A percentile compares a stretch with the other conserved stretches of the same genome.
Evolutionary conservation across 53 echinoderm and acorn worm genomes (phyloP).

Genomic region (Temnopleurus reevesii): DNA sequence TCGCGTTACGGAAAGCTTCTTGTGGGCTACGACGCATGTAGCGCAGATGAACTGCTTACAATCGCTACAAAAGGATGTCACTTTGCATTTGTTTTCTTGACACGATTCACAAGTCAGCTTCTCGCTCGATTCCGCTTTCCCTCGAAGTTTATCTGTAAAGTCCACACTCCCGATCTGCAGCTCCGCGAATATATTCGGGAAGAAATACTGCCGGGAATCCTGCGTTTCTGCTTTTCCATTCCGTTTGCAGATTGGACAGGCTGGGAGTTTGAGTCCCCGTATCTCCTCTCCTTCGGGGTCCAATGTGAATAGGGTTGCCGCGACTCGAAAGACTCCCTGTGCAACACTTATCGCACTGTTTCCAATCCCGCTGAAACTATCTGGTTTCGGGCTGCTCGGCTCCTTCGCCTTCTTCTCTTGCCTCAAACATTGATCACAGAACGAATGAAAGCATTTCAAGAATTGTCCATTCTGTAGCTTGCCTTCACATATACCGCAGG

Average conservation of each 20-base stretch:
- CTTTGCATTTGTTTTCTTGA: conserved; percentile 35
- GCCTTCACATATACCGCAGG: conserved; percentile 29
- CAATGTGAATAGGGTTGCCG: conserved; percentile 20
- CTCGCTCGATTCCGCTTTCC: conserved; percentile 9
- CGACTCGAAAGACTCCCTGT: conserved; percentile 50
- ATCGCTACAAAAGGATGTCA: conserved; percentile 15
- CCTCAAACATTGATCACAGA: conserved; percentile 44
- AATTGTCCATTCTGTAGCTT: conserved; percentile 49
- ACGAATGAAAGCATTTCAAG: conserved; percentile 50
- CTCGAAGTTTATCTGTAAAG: conserved; percentile 37
- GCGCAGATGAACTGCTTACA: conserved; percentile 54
- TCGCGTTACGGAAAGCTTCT: conserved; percentile 40
- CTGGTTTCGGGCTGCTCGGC: conserved; percentile 36
- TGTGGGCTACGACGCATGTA: conserved; percentile 42
- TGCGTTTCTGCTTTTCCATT: conserved; percentile 35
- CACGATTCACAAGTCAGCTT: conserved; percentile 25
- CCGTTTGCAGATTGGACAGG: conserved; percentile 33
- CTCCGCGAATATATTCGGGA: conserved; percentile 46
- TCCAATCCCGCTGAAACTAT: conserved; percentile 9
- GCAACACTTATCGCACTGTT: conserved; percentile 50
- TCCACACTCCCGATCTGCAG: conserved; percentile 42
- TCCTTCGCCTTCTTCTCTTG: not conserved
- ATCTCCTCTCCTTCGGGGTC: conserved; percentile 36
- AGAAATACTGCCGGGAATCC: conserved; percentile 26
- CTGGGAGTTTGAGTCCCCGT: conserved; percentile 5